phyloP scores from a whole-genome alignment of 1,140 invertebrate genomes.

The Sesamia nonagrioides region DNA sequence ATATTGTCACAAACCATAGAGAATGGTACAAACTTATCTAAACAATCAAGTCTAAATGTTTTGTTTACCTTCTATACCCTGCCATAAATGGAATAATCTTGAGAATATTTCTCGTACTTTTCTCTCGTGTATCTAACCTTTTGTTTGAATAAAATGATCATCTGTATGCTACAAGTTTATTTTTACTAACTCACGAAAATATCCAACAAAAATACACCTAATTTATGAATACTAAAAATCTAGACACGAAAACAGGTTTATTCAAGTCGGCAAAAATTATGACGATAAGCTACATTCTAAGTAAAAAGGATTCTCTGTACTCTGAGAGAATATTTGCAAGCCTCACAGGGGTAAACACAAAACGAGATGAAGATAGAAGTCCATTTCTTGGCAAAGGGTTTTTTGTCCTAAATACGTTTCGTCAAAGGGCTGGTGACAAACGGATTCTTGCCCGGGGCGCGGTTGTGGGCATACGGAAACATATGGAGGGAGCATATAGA shows the following conservation, averaged over 20 bases:
- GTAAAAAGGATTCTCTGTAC: constrained; percentile 42
- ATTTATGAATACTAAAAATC: not conserved
- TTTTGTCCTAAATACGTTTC: constrained; percentile 68
- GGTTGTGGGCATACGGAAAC: constrained; percentile 39
- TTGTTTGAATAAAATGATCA: not conserved
- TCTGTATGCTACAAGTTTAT: not conserved
- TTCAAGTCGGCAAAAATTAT: constrained; percentile 8
- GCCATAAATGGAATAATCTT: too few relatives aligned
- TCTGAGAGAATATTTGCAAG: constrained; percentile 50
- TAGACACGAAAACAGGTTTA: not conserved
- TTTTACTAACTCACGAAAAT: not conserved
- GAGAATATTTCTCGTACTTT: too few relatives aligned
- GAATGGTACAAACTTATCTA: too few relatives aligned
- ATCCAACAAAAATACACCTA: not conserved
- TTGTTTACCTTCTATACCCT: too few relatives aligned
- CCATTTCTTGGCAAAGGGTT: constrained; percentile 60
- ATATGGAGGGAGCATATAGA: constrained; percentile 36
- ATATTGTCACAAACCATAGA: too few relatives aligned
- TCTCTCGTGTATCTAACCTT: too few relatives aligned
- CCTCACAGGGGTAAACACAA: constrained; percentile 58
- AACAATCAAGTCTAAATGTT: too few relatives aligned
- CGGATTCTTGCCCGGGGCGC: constrained; percentile 64
- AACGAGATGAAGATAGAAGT: constrained; percentile 63
- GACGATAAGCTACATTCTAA: constrained; percentile 30
- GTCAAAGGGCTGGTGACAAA: constrained; percentile 66